These are phyloP conservation scores for Drosophila emarginata DNA, from an alignment of 2,888 invertebrate genomes.

Conservation along the genomic window DNA sequence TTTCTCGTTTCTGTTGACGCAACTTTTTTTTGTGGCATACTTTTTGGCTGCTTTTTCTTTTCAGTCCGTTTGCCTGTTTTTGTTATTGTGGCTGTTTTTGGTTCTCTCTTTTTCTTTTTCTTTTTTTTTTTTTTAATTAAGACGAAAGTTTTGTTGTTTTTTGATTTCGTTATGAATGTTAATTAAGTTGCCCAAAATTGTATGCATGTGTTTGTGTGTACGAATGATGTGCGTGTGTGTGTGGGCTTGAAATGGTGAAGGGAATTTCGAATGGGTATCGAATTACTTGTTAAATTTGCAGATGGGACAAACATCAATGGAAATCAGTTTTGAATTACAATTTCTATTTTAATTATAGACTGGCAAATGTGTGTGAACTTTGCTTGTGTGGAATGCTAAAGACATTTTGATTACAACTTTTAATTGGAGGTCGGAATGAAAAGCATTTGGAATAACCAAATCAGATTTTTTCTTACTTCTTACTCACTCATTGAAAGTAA, in stretches of 20 bases:
- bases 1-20: slow-evolving; percentile 19
- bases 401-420: neutral
- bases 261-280: neutral
- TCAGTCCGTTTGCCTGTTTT: slow-evolving; percentile 22
- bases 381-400: neutral
- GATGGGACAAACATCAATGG: neutral
- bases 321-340: slow-evolving; percentile 26
- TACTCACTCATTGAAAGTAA: too few species aligned
- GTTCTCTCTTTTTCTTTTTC: neutral
- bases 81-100: slow-evolving; percentile 5
- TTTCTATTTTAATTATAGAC: slow-evolving; percentile 13
- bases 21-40: slow-evolving; percentile 23
- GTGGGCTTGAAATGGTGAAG: neutral
- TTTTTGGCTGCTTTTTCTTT: slow-evolving; percentile 33
- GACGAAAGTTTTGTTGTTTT: slow-evolving; percentile 9
- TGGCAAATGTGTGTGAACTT: slow-evolving; percentile 9
- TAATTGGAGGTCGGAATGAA: neutral
- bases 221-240: neutral
- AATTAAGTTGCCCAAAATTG: slow-evolving; percentile 4
- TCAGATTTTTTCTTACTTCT: too few species aligned
- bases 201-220: neutral
- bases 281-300: slow-evolving; percentile 20
- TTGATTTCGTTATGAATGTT: slow-evolving; percentile 25
- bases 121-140: slow-evolving; percentile 12
- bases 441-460: neutral